Evolutionary conservation across 1,140 invertebrate genomes (phyloP).

Genomic region (Caenorhabditis remanei): DNA sequence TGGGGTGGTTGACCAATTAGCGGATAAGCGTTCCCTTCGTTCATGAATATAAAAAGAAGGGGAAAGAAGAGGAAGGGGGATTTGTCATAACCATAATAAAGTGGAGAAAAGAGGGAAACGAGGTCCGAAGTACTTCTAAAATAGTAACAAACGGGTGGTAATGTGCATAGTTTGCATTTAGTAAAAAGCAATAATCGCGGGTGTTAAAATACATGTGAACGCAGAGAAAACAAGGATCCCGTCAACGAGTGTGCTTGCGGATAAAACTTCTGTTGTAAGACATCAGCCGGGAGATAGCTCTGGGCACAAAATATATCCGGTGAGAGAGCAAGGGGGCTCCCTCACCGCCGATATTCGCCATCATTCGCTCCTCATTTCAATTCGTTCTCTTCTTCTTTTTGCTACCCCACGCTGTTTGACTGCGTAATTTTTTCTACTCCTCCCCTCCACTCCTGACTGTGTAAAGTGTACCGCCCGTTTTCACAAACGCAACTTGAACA

Average conservation of each 20-base stretch:
- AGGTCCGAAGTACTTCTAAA: background rate
- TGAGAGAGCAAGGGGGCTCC: conserved; percentile 32
- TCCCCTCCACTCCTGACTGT: background rate
- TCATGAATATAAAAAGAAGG: conserved; percentile 52
- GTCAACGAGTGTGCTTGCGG: conserved; percentile 18
- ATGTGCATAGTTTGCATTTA: conserved; percentile 14
- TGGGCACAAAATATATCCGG: conserved; percentile 53
- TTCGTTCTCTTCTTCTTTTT: conserved; percentile 54
- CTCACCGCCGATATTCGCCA: conserved; percentile 50
- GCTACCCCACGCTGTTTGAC: conserved; percentile 50
- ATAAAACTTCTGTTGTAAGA: conserved; percentile 48
- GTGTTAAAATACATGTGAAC: conserved; percentile 55
- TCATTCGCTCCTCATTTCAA: conserved; percentile 55
- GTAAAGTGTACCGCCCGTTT: conserved; percentile 51
- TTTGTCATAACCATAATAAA: conserved; percentile 49
- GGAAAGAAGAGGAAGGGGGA: background rate
- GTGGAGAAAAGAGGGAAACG: background rate
- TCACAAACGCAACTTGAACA: conserved; percentile 40
- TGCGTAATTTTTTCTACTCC: conserved; percentile 39
- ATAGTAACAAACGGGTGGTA: background rate
- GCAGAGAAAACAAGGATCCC: conserved; percentile 42
- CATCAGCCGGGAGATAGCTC: conserved; percentile 47
- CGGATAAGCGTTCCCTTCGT: conserved; percentile 35
- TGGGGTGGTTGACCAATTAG: conserved; percentile 51
- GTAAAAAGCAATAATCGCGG: background rate